Percentiles rank a stretch among this genome's conserved stretches.
phyloP scores from a whole-genome alignment of 2,888 invertebrate species.

The Calephelis perditalis region DNA sequence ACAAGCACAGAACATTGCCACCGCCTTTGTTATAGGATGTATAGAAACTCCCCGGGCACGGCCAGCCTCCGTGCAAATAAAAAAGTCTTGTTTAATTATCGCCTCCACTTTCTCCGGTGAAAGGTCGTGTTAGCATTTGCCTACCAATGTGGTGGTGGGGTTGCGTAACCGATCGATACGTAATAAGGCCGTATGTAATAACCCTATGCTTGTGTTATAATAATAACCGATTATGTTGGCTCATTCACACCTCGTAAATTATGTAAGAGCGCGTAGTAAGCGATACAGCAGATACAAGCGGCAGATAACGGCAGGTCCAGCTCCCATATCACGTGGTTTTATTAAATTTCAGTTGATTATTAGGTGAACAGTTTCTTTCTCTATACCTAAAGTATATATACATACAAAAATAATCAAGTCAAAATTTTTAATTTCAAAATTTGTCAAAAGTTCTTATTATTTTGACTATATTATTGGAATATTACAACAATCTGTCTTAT shows the following conservation, averaged over 20 bases:
- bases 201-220: conserved; percentile 5
- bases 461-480: too few species aligned
- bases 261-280: too few species aligned
- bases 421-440: too few species aligned
- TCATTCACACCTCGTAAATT: background rate
- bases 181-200: conserved; percentile 7
- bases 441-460: too few species aligned
- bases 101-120: conserved; percentile 29
- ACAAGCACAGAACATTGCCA: background rate
- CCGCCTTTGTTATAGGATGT: background rate
- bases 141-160: conserved; percentile 10
- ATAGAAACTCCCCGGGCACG: background rate
- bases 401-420: too few species aligned
- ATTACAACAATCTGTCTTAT: too few species aligned
- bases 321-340: too few species aligned
- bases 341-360: too few species aligned
- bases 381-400: too few species aligned
- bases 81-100: conserved; percentile 26
- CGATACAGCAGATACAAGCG: too few species aligned
- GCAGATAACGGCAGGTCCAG: too few species aligned
- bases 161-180: conserved; percentile 16
- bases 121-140: conserved; percentile 24
- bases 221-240: background rate
- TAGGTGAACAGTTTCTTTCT: too few species aligned
- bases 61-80: conserved; percentile 17